phyloP scores from a whole-genome alignment of 2,797 vertebrate species.

The Mus spretus region DNA sequence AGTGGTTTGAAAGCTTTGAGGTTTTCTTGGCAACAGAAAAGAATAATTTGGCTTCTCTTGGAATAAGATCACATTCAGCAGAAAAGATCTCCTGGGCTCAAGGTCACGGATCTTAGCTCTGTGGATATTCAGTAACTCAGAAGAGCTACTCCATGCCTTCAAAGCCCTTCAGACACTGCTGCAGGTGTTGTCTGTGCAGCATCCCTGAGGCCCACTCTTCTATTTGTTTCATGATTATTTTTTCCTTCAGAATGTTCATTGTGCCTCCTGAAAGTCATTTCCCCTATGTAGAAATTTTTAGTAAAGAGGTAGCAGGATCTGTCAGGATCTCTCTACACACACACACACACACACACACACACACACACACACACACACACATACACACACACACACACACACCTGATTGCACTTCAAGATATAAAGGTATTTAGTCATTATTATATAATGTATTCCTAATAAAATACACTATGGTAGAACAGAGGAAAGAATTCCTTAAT shows the following conservation, averaged over 20 bases:
- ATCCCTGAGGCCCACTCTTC: background rate
- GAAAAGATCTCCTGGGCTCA: slow-evolving; percentile 72
- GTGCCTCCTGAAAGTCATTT: background rate
- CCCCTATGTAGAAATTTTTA: background rate
- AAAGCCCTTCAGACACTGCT: slow-evolving; percentile 21
- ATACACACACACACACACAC: background rate
- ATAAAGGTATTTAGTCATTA: background rate
- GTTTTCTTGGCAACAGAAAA: slow-evolving; percentile 69
- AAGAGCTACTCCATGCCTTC: slow-evolving; percentile 24
- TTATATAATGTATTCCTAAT: background rate
- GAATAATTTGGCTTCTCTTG: slow-evolving; percentile 77
- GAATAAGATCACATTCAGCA: slow-evolving; percentile 66
- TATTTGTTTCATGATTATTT: background rate
- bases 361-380: background rate
- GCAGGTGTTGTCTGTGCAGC: slow-evolving; percentile 51
- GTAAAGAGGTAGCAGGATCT: background rate
- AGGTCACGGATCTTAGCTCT: slow-evolving; percentile 71
- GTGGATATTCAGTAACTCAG: slow-evolving; percentile 72
- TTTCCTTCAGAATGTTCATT: background rate
- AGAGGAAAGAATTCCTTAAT: background rate
- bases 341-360: background rate
- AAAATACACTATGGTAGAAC: slow-evolving; percentile 11
- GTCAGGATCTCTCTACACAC: background rate
- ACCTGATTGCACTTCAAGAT: background rate
- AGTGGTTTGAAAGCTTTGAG: slow-evolving; percentile 72